Base-by-base conservation (phyloP, 53 echinoderm and acorn worm species). In the Luidia sarsii region DNA sequence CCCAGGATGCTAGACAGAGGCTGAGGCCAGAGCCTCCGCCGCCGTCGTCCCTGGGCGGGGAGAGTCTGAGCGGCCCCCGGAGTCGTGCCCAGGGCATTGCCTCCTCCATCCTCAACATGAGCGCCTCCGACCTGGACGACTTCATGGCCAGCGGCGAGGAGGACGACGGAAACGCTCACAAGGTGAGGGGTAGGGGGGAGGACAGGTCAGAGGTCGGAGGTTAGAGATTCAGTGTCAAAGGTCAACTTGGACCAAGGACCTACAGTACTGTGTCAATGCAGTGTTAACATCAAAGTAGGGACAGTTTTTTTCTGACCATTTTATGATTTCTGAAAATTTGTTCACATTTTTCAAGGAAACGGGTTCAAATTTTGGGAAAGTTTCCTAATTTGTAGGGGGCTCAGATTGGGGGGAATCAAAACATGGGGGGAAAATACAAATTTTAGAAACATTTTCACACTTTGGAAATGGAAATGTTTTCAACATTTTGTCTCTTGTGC, bases 31-130 rank as follows among this genome's bases (percentile, higher is more conserved):
- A 19, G 14, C 63, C 14, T 19, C 41, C 21, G 27, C 48, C 45
- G 46, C 46, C 71, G 2, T 41, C 41, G 6, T 20, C 10, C 22
- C 39, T 10, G 25, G 61, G 37, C 66, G 50, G 18, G 2, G 75
- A 86, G 25, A 55, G 57, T 57, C 41, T 65, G n/a, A 67, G 41
- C 16, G 75, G 79, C 48, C 89, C 93, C 4, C 65, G 83, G 80
- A 80, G 79, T 7, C 80, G 89, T 48, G 97, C 88, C 66, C 97
- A 93, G 84, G 86, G 87, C 1, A 86, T 97, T 18, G 97, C 97
- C 1, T 93, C 97, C 5, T 90, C 91, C 24, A 81, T 97, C n/a
- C 87, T 97, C 7, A 77, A 93, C 82, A 71, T 97, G 75, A 97
- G 93, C 43, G 93, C 92, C 29, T 87, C 88, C 4, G 97, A 97